Conservation (phyloP, 1,140 invertebrate genomes). For the Diabrotica virgifera region DNA sequence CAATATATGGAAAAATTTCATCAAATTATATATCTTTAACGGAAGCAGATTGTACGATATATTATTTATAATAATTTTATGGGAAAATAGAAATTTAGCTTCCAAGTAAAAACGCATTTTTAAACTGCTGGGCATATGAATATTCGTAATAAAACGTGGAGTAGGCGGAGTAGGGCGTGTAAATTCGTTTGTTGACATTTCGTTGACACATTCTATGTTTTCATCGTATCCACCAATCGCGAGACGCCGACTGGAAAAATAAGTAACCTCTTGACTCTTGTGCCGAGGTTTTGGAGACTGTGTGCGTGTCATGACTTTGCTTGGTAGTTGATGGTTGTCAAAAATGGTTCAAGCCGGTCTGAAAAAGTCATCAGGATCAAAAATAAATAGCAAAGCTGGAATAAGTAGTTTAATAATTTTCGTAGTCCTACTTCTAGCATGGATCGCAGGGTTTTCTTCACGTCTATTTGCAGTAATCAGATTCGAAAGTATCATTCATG, state of each 20-base stretch:
- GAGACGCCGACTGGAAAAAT: constrained; percentile 27
- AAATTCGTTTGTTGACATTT: too few relatives aligned
- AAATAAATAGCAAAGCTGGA: constrained; percentile 61
- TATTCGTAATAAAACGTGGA: too few relatives aligned
- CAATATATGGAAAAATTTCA: too few relatives aligned
- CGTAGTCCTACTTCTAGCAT: constrained; percentile 88
- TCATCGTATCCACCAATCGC: constrained; percentile 11
- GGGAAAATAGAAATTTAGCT: too few relatives aligned
- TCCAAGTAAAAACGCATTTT: too few relatives aligned
- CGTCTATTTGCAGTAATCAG: constrained; percentile 98
- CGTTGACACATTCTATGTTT: too few relatives aligned
- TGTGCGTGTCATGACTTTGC: constrained; percentile 44
- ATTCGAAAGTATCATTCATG: constrained; percentile 99
- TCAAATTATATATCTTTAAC: too few relatives aligned
- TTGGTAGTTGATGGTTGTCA: constrained; percentile 40
- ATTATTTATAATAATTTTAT: too few relatives aligned
- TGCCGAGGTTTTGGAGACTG: constrained; percentile 19
- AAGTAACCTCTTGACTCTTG: constrained; percentile 31
- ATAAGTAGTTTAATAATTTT: constrained; percentile 83
- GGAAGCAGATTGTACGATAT: too few relatives aligned
- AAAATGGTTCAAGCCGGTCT: constrained; percentile 45
- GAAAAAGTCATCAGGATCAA: constrained; percentile 48
- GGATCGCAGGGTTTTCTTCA: constrained; percentile 96
- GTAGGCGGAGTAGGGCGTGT: too few relatives aligned
- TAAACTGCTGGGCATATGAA: too few relatives aligned